Conservation (phyloP, 2,113 vertebrate species). For the Plestiodon gilberti region DNA sequence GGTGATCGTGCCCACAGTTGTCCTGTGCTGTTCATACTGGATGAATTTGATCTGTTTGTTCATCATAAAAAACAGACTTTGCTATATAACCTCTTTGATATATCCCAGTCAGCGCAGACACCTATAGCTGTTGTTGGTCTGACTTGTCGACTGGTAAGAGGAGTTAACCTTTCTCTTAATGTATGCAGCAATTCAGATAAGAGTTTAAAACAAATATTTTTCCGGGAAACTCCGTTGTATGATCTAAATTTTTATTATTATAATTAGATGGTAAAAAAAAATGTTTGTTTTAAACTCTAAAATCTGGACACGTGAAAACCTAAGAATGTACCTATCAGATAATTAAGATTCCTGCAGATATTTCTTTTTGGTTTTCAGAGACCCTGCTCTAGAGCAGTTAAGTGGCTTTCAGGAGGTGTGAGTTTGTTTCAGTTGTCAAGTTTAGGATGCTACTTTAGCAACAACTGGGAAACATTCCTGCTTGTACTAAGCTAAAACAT, state of each 20-base stretch:
- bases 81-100: slow-evolving; percentile 95
- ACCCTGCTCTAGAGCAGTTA: not conserved
- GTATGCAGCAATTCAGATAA: not conserved
- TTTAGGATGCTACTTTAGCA: not conserved
- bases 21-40: slow-evolving; percentile 90
- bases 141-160: slow-evolving; percentile 92
- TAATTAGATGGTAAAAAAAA: no score
- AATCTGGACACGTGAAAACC: no score
- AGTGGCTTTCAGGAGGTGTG: not conserved
- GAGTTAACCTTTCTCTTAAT: not conserved
- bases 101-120: slow-evolving; percentile 95
- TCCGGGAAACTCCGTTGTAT: no score
- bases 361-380: not conserved
- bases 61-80: slow-evolving; percentile 97
- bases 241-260: no score
- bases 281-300: no score
- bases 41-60: slow-evolving; percentile 97
- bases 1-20: slow-evolving; percentile 88
- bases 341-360: not conserved
- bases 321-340: no score
- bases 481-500: not conserved
- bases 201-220: no score
- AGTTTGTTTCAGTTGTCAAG: not conserved
- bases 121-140: slow-evolving; percentile 92
- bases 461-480: not conserved